Percentiles rank a stretch among this genome's conserved stretches.
phyloP scores from a whole-genome alignment of 1,140 invertebrate species.

The Stegodyphus dumicola region DNA sequence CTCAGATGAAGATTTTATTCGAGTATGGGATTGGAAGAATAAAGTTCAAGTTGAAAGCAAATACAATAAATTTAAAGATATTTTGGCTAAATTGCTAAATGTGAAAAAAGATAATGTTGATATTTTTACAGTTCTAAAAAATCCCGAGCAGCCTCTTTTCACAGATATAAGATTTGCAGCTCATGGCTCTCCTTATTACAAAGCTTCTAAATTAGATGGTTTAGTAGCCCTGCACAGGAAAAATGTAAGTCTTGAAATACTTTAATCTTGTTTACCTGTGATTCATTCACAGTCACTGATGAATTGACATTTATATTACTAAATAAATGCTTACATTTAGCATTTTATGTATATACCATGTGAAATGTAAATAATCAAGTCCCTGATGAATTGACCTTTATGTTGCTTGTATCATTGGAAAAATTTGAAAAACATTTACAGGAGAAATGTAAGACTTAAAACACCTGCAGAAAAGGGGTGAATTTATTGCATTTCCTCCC shows the following conservation, averaged over 20 bases:
- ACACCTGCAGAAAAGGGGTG: too few species aligned
- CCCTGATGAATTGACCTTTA: too few species aligned
- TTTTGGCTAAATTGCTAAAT: constrained; percentile 82
- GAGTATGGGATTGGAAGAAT: constrained; percentile 89
- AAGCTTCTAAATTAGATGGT: constrained; percentile 92
- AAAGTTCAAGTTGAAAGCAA: constrained; percentile 86
- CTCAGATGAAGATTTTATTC: constrained; percentile 94
- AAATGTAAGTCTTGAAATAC: constrained; percentile 72
- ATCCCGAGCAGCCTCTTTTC: constrained; percentile 85
- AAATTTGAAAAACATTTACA: too few species aligned
- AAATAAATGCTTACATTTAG: too few species aligned
- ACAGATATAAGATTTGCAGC: constrained; percentile 95
- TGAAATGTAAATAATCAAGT: too few species aligned
- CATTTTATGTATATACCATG: too few species aligned
- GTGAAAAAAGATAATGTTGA: constrained; percentile 91
- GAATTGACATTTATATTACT: too few species aligned
- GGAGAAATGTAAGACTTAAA: too few species aligned
- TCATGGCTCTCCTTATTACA: constrained; percentile 95
- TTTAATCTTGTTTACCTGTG: too few species aligned
- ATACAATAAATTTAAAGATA: constrained; percentile 87
- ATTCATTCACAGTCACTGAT: too few species aligned
- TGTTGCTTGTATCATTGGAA: too few species aligned
- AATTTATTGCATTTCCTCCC: too few species aligned
- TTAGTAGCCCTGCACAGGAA: constrained; percentile 92
- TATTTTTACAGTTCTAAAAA: constrained; percentile 92